Evolutionary conservation across 2,113 vertebrate genomes (phyloP).

Genomic region (Falcunculus frontatus): DNA sequence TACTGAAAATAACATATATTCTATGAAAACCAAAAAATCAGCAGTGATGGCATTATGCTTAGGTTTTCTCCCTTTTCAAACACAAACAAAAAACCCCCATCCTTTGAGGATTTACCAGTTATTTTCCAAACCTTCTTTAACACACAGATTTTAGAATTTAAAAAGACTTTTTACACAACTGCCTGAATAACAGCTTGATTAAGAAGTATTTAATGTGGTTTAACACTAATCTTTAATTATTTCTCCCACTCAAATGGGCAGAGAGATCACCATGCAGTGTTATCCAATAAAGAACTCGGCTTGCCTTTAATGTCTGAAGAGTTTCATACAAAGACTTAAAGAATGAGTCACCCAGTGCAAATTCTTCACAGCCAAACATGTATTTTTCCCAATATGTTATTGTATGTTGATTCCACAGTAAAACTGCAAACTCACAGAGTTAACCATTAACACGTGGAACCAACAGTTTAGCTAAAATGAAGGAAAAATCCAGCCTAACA

Average conservation of each 20-base stretch:
- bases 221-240: not conserved
- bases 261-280: not conserved
- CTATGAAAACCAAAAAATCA: not conserved
- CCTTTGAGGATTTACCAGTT: not conserved
- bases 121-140: not conserved
- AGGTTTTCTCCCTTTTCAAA: not conserved
- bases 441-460: not conserved
- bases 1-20: not conserved
- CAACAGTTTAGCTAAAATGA: not conserved
- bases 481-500: not conserved
- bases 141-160: not conserved
- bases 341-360: not conserved
- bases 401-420: not conserved
- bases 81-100: fast-evolving
- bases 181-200: not conserved
- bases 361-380: not conserved
- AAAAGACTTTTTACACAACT: not conserved
- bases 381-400: not conserved
- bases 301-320: not conserved
- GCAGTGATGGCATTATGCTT: not conserved
- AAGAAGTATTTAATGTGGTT: not conserved
- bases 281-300: not conserved
- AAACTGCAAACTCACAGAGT: not conserved
- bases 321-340: not conserved
- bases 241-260: not conserved